Evolutionary conservation across 2,113 vertebrate species (phyloP), one percentile per base, ranked within the genome.

Genomic region (Tamias sibiricus): DNA sequence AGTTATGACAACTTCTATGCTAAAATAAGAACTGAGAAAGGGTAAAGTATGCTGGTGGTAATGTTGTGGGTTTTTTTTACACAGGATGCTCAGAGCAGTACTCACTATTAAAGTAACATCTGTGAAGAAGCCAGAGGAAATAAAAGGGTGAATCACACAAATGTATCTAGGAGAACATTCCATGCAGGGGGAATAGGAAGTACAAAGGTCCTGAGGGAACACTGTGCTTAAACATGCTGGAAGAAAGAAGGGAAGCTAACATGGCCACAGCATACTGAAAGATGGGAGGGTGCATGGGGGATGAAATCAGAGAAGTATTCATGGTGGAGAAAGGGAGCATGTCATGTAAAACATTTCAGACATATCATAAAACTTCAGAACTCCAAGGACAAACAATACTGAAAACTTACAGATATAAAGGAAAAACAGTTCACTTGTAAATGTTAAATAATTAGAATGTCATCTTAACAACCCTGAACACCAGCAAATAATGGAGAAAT

Each of bases 291-390:
- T 71, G n/a, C 30, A 10, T 62, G 57, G 19, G 26, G 44, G 24
- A 30, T 54, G 9, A 54, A 9, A 64, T 76, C 20, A 42, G 59
- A 91, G 28, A 76, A n/a, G 47, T 37, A 62, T 19, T 4, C 24
- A n/a, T 44, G 10, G 35, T 22, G 2, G 42, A 24, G 11, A 4
- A 7, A 4, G n/a, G 0, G 1, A 68, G 7, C 5, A 2, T 66
- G 26, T 30, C 44, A 92, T 8, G 5, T 82, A 85, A 66, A 85
- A 66, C 28, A 92, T 75, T 68, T 35, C 42, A 68, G 20, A 54
- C 20, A 30, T 10, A 35, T 2, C 14, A 6, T 62, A 35, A 40
- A 54, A 85, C 30, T 59, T 79, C 44, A 85, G 72, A 90, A 89
- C 72, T 66, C 52, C 57, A 13, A 69, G 57, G 28, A 54, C 47